These are phyloP conservation scores for Acanthosoma haemorrhoidale DNA, from an alignment of 2,888 invertebrate genomes.

Conservation along the genomic window DNA sequence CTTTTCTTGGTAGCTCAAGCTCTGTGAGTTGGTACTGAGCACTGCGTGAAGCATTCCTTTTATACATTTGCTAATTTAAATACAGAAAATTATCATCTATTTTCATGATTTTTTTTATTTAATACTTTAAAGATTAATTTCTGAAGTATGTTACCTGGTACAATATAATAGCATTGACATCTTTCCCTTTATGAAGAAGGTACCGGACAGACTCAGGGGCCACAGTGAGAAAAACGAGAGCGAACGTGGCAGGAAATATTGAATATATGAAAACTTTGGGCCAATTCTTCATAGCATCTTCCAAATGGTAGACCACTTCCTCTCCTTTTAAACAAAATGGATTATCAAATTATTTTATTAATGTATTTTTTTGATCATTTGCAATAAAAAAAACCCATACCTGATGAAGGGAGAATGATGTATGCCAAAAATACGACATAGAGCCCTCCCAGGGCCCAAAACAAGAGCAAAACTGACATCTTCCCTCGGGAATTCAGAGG, in stretches of 20 bases:
- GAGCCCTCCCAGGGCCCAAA: constrained; percentile 36
- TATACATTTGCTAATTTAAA: constrained; percentile 35
- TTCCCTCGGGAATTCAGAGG: constrained; percentile 32
- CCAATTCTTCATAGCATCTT: constrained; percentile 29
- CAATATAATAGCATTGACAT: constrained; percentile 36
- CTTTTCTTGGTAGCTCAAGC: constrained; percentile 35
- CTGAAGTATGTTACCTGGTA: constrained; percentile 30
- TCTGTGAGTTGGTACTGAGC: constrained; percentile 36
- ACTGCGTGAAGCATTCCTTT: constrained; percentile 35
- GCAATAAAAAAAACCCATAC: background rate
- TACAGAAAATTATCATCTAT: background rate
- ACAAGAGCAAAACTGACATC: constrained; percentile 32
- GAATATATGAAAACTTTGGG: constrained; percentile 31
- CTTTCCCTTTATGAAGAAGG: constrained; percentile 33
- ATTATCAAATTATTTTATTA: background rate
- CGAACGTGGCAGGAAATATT: constrained; percentile 28
- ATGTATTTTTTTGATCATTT: background rate
- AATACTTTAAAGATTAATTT: too few relatives aligned
- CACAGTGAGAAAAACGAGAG: constrained; percentile 24
- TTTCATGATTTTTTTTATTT: too few relatives aligned
- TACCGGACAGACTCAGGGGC: constrained; percentile 33
- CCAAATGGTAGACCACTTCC: constrained; percentile 28
- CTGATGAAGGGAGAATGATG: constrained; percentile 31
- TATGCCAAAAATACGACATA: constrained; percentile 33
- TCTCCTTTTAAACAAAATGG: constrained; percentile 16